A percentile compares a stretch with the other conserved stretches of the same genome.
These are phyloP conservation scores for Melanotaenia duboulayi DNA, from an alignment of 2,113 vertebrate genomes.

Conservation along the genomic window DNA sequence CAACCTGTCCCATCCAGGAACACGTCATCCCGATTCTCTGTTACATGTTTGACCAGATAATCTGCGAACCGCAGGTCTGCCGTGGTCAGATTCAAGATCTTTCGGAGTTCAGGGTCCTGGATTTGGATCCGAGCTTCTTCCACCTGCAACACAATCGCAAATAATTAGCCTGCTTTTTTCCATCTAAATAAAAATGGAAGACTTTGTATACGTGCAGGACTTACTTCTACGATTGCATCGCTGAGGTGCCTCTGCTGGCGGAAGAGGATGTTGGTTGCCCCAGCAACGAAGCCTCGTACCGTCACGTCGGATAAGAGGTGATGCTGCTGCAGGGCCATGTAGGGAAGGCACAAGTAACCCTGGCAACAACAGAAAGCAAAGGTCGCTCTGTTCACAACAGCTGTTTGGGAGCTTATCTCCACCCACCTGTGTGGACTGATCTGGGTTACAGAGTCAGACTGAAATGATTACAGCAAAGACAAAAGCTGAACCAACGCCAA, in stretches of 20 bases:
- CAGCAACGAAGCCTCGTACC: conserved; percentile 93
- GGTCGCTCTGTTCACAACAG: conserved; percentile 8
- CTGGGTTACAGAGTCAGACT: not conserved
- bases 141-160: conserved; percentile 79
- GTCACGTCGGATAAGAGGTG: conserved; percentile 95
- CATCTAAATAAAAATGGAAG: not conserved
- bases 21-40: conserved; percentile 94
- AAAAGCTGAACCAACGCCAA: too few relatives aligned
- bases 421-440: too few relatives aligned
- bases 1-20: conserved; percentile 98
- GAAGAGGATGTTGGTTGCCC: conserved; percentile 98
- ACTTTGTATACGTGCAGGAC: not conserved
- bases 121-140: conserved; percentile 91
- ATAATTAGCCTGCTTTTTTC: too few relatives aligned
- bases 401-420: not conserved
- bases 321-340: conserved; percentile 98
- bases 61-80: conserved; percentile 96
- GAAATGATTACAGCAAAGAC: too few relatives aligned
- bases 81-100: conserved; percentile 89
- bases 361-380: conserved; percentile 61
- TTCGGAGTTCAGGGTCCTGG: conserved; percentile 93
- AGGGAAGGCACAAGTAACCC: conserved; percentile 97
- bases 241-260: conserved; percentile 96
- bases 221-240: conserved; percentile 92
- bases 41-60: conserved; percentile 94